Evolutionary conservation across 2,113 vertebrate genomes (phyloP).

Genomic region (Glareola pratincola): DNA sequence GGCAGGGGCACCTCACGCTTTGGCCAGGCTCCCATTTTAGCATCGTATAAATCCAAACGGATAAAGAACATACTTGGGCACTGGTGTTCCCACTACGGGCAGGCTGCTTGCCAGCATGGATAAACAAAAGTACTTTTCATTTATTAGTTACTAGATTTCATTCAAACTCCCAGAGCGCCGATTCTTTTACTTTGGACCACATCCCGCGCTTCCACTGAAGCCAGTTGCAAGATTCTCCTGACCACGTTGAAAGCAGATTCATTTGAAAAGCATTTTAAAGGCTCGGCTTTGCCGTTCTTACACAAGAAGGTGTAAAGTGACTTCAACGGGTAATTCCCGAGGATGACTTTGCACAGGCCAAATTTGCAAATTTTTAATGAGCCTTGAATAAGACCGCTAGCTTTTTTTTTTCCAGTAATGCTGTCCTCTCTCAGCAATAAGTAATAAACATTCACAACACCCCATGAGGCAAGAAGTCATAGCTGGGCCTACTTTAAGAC

Average conservation of each 20-base stretch:
- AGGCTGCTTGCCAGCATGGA: conserved; percentile 52
- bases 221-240: conserved; percentile 33
- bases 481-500: conserved; percentile 17
- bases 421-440: neutral
- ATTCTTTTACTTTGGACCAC: conserved; percentile 49
- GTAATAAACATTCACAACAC: conserved; percentile 6
- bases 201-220: conserved; percentile 29
- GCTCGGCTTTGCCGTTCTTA: neutral
- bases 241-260: neutral
- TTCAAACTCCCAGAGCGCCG: conserved; percentile 14
- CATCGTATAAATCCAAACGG: conserved; percentile 31
- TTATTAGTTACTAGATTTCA: conserved; percentile 64
- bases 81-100: conserved; percentile 3
- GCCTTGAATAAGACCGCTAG: neutral
- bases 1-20: conserved; percentile 30
- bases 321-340: neutral
- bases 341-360: neutral
- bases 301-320: neutral
- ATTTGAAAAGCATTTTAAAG: conserved; percentile 39
- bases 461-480: conserved; percentile 21
- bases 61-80: conserved; percentile 45
- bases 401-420: neutral
- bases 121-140: conserved; percentile 67
- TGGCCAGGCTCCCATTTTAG: conserved; percentile 40
- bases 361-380: conserved; percentile 4